A percentile compares a stretch with the other conserved stretches of the same genome.
Conservation (phyloP, 37 sponge, comb jelly and placozoan genomes). For the Crambe crambe region DNA sequence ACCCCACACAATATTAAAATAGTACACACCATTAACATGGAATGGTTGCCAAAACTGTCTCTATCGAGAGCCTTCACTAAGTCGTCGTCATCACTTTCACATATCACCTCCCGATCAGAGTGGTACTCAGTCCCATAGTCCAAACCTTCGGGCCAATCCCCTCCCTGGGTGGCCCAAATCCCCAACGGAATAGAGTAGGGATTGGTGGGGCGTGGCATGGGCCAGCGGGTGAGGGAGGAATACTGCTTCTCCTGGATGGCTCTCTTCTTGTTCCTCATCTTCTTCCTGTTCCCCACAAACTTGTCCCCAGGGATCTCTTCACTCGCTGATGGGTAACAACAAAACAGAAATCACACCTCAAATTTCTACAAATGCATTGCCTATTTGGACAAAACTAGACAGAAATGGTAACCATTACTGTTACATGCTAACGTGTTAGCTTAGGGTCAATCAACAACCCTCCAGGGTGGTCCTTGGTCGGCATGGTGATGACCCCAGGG, state of each 20-base stretch:
- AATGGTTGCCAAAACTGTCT: background rate
- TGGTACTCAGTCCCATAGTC: background rate
- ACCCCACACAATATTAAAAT: too few species aligned
- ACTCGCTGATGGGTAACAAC: background rate
- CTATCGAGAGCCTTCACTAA: background rate
- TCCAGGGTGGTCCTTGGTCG: conserved; percentile 5
- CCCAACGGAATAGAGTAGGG: background rate
- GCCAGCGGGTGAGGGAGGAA: background rate
- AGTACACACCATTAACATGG: background rate
- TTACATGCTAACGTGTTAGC: background rate
- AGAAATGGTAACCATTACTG: background rate
- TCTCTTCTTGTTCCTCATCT: background rate
- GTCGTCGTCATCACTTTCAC: background rate
- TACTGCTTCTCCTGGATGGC: background rate
- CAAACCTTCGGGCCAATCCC: background rate
- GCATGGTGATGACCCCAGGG: conserved; percentile 27
- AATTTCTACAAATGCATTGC: background rate
- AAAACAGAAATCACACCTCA: background rate
- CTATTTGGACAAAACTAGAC: background rate
- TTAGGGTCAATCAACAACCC: background rate
- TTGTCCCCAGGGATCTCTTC: conserved; percentile 7
- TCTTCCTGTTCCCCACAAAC: conserved; percentile 6
- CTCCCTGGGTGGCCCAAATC: background rate
- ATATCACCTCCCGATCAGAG: background rate
- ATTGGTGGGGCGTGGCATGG: background rate